phyloP scores from a whole-genome alignment of 2,888 invertebrate species.

The Salpingus planirostris region DNA sequence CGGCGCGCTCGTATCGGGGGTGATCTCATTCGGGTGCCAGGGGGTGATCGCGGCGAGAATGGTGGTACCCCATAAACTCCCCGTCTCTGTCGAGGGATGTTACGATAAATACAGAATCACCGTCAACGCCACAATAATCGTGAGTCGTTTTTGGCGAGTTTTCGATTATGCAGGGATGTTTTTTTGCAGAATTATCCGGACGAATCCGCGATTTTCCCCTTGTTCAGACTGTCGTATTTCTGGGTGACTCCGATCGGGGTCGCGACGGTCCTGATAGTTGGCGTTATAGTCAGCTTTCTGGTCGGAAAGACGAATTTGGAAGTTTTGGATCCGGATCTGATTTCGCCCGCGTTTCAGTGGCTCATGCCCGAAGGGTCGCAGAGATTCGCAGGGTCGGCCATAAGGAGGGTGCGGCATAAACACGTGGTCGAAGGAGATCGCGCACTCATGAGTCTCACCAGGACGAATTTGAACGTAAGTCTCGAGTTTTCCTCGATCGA shows the following conservation, averaged over 20 bases:
- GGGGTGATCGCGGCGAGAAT: slow-evolving; percentile 52
- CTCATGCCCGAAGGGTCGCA: slow-evolving; percentile 30
- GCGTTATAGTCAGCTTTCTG: slow-evolving; percentile 53
- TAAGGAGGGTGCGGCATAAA: slow-evolving; percentile 17
- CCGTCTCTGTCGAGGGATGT: slow-evolving; percentile 44
- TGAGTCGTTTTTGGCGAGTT: no score
- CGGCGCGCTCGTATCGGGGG: slow-evolving; percentile 53
- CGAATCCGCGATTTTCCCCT: slow-evolving; percentile 54
- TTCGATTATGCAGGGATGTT: no score
- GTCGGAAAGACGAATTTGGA: slow-evolving; percentile 46
- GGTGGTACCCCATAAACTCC: slow-evolving; percentile 49
- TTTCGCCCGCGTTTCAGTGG: slow-evolving; percentile 53
- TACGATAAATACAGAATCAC: slow-evolving; percentile 26
- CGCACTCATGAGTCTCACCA: slow-evolving; percentile 1
- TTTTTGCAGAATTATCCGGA: slow-evolving; percentile 28
- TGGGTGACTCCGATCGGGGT: slow-evolving; percentile 74
- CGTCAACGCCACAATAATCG: slow-evolving; percentile 38
- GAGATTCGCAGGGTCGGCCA: slow-evolving; percentile 24
- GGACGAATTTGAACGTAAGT: slow-evolving; percentile 4
- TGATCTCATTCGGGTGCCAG: slow-evolving; percentile 60
- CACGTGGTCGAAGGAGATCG: slow-evolving; percentile 3
- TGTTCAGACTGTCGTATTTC: slow-evolving; percentile 71
- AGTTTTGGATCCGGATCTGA: slow-evolving; percentile 48
- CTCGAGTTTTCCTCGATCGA: no score
- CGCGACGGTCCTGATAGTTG: slow-evolving; percentile 56